These are phyloP conservation scores for Heterotilapia buettikoferi DNA, from an alignment of 2,113 vertebrate species.

Conservation along the genomic window DNA sequence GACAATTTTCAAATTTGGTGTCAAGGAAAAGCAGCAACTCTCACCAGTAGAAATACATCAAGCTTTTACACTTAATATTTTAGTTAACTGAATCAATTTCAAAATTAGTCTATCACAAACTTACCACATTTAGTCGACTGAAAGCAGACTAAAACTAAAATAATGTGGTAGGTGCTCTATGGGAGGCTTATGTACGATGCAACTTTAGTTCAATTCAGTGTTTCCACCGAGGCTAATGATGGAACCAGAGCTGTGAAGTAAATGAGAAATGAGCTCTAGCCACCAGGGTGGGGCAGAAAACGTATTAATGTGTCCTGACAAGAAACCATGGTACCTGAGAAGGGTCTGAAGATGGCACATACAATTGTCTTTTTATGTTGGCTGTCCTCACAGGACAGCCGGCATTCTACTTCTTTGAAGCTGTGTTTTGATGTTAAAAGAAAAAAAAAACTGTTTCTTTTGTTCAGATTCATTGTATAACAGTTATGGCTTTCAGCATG, in stretches of 20 bases:
- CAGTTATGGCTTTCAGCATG: not conserved
- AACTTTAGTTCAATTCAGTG: not conserved
- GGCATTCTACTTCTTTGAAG: not conserved
- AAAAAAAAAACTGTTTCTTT: not conserved
- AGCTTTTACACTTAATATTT: not conserved
- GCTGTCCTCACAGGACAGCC: not conserved
- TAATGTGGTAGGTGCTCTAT: not conserved
- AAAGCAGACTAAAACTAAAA: not conserved
- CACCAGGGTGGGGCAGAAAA: not conserved
- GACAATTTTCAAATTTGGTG: not conserved
- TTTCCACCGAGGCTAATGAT: conserved; percentile 1
- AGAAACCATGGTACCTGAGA: not conserved
- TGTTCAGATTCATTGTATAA: not conserved
- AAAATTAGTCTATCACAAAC: not conserved
- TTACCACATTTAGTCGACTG: rapidly evolving
- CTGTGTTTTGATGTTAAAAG: not conserved
- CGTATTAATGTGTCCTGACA: not conserved
- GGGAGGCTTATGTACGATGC: not conserved
- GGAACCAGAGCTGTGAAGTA: not conserved
- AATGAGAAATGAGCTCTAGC: conserved; percentile 2
- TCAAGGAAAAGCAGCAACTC: not conserved
- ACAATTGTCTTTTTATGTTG: not conserved
- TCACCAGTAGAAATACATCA: not conserved
- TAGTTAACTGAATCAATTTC: not conserved
- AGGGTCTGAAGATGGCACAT: not conserved